These are phyloP conservation scores for Dicycla oo DNA, from an alignment of 2,888 invertebrate species.

Conservation along the genomic window DNA sequence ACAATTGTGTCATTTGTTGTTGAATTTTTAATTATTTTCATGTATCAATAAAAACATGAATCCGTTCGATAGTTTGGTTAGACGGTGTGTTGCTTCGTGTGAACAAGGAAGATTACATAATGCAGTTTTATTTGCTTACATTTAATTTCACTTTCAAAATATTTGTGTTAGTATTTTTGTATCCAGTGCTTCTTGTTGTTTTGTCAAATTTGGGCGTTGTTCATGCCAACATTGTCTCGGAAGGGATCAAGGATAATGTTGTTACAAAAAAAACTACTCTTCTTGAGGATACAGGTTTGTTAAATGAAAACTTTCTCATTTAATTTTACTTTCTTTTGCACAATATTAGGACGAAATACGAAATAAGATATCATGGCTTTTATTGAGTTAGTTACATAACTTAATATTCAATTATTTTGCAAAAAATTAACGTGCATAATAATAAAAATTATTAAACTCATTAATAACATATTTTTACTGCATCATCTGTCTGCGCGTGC, in stretches of 20 bases:
- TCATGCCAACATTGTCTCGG: neutral
- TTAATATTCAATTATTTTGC: neutral
- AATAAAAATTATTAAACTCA: neutral
- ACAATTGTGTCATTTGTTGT: constrained; percentile 29
- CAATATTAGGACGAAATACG: neutral
- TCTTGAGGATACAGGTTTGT: constrained; percentile 39
- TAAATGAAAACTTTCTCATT: neutral
- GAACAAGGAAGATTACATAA: constrained; percentile 38
- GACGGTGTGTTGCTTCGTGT: constrained; percentile 38
- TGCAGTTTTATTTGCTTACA: constrained; percentile 27
- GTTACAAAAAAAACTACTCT: neutral
- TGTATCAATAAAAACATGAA: constrained; percentile 41
- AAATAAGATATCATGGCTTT: no score
- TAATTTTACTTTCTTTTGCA: neutral
- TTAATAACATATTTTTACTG: constrained; percentile 8
- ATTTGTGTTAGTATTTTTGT: constrained; percentile 19
- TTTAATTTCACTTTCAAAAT: constrained; percentile 27
- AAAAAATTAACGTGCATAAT: neutral
- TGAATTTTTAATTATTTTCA: constrained; percentile 48
- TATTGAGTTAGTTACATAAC: no score
- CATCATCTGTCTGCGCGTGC: constrained; percentile 12
- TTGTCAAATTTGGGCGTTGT: constrained; percentile 8
- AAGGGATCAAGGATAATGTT: constrained; percentile 14
- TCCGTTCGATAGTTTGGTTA: constrained; percentile 15
- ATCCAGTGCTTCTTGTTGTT: constrained; percentile 21